phyloP scores from a whole-genome alignment of 2,888 invertebrate species.

The Cenopis cana region DNA sequence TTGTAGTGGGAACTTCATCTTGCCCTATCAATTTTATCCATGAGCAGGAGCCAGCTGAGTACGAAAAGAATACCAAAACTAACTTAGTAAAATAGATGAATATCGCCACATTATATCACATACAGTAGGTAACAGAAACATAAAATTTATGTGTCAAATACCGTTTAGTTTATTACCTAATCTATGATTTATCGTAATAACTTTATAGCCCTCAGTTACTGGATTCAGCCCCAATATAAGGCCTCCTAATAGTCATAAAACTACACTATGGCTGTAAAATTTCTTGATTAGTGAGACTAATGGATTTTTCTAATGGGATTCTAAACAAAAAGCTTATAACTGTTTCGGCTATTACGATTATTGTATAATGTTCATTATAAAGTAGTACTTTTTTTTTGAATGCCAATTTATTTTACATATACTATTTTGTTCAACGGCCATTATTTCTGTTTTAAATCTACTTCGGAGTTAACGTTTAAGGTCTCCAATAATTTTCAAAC shows the following conservation, averaged over 20 bases:
- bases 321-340: constrained; percentile 70
- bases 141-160: background rate
- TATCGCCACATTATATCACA: too few species aligned
- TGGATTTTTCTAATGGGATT: constrained; percentile 69
- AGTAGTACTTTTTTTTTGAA: background rate
- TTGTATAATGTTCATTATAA: background rate
- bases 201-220: constrained; percentile 67
- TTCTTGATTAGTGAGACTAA: constrained; percentile 82
- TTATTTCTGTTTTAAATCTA: background rate
- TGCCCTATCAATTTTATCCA: too few species aligned
- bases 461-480: background rate
- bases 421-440: background rate
- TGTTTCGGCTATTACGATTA: background rate
- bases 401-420: background rate
- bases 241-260: constrained; percentile 77
- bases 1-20: too few species aligned
- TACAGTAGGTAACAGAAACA: too few species aligned
- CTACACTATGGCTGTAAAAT: constrained; percentile 75
- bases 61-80: too few species aligned
- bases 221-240: constrained; percentile 68
- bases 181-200: constrained; percentile 71
- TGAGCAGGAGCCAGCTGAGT: too few species aligned
- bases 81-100: too few species aligned
- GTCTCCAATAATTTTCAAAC: constrained; percentile 26
- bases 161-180: constrained; percentile 63